Conservation (phyloP, 2,888 invertebrate genomes). For the Phasia obesa region DNA sequence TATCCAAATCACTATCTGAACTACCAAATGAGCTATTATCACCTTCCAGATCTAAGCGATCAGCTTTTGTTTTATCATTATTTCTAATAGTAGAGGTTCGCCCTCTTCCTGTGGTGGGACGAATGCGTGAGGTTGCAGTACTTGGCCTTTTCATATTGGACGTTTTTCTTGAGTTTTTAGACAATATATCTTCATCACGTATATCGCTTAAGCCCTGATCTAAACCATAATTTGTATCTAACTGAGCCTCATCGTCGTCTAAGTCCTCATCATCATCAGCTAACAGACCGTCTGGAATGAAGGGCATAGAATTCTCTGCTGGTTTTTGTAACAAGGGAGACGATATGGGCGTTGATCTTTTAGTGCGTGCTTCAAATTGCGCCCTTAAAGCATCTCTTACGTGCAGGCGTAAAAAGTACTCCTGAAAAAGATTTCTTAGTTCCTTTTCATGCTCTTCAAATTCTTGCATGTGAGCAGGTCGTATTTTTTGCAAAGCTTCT, state of each 20-base stretch:
- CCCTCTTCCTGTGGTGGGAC: constrained; percentile 81
- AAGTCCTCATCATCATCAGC: constrained; percentile 80
- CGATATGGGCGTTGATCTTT: constrained; percentile 76
- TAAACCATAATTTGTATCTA: constrained; percentile 73
- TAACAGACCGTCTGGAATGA: constrained; percentile 81
- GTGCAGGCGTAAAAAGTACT: constrained; percentile 93
- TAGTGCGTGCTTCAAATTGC: constrained; percentile 85
- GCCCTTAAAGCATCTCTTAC: constrained; percentile 94
- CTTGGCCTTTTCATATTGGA: constrained; percentile 74
- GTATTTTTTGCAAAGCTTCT: constrained; percentile 96
- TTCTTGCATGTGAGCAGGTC: constrained; percentile 98
- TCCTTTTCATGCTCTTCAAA: constrained; percentile 94
- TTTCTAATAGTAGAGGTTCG: constrained; percentile 71
- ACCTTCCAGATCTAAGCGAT: constrained; percentile 76
- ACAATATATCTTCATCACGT: constrained; percentile 77
- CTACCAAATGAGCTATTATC: constrained; percentile 81
- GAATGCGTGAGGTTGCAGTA: constrained; percentile 77
- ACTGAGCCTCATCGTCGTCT: constrained; percentile 72
- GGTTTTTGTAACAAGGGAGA: constrained; percentile 79
- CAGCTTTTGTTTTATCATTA: constrained; percentile 62
- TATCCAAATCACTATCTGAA: constrained; percentile 80
- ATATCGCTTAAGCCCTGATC: constrained; percentile 79
- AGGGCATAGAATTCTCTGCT: constrained; percentile 79
- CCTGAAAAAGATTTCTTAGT: constrained; percentile 91
- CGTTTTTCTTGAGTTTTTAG: constrained; percentile 63